A percentile compares a stretch with the other conserved stretches of the same genome.
Conservation (phyloP, 2,888 invertebrate species). For the Pristionchus fissidentatus region DNA sequence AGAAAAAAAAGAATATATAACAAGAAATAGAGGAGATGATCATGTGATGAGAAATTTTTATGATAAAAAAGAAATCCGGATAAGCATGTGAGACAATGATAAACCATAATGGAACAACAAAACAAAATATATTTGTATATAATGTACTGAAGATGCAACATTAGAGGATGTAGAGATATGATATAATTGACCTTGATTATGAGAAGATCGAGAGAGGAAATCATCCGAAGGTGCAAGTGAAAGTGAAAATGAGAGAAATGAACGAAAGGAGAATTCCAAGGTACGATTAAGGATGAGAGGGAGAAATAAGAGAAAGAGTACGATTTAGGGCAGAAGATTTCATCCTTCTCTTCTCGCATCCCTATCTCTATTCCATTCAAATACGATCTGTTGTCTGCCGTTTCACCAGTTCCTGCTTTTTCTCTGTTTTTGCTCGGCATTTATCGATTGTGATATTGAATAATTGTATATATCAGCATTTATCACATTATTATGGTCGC, state of each 20-base stretch:
- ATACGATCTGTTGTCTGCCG: conserved; percentile 20
- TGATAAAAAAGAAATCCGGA: background rate
- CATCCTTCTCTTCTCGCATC: too few species aligned
- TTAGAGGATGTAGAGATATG: background rate
- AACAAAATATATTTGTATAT: too few species aligned
- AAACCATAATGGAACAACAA: background rate
- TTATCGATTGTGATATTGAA: too few species aligned
- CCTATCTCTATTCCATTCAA: too few species aligned
- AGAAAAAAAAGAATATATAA: background rate
- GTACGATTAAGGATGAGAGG: conserved; percentile 1
- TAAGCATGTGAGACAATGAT: conserved; percentile 14
- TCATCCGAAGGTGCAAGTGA: background rate
- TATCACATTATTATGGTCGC: conserved; percentile 23
- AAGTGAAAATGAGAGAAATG: conserved; percentile 35
- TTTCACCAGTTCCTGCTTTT: too few species aligned
- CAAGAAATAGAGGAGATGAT: background rate
- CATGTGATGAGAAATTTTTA: background rate
- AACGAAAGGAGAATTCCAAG: conserved; percentile 23
- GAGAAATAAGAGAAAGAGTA: conserved; percentile 25
- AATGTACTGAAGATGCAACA: background rate
- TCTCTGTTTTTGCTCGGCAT: too few species aligned
- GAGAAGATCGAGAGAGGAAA: background rate
- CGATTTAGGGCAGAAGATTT: conserved; percentile 3
- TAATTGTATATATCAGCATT: background rate
- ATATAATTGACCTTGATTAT: conserved; percentile 22